A percentile compares a stretch with the other conserved stretches of the same genome.
Conservation (phyloP, 2,888 invertebrate species). For the Monoplex corrugatus region DNA sequence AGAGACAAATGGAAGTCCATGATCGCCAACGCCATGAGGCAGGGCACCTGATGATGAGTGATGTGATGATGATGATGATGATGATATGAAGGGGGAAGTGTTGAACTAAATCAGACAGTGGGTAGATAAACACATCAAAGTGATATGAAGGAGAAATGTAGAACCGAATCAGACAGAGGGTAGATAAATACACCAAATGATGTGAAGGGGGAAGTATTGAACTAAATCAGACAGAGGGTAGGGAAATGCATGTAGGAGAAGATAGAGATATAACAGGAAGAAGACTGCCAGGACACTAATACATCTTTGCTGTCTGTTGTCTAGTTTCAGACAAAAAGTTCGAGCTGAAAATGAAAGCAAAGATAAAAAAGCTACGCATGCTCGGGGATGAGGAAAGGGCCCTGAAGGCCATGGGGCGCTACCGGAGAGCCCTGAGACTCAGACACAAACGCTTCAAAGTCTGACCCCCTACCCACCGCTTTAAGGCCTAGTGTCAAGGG, state of each 20-base stretch:
- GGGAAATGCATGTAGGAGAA: too few relatives aligned
- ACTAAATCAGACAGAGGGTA: neutral
- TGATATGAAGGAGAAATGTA: too few relatives aligned
- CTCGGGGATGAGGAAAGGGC: slow-evolving; percentile 14
- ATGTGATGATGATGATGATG: too few relatives aligned
- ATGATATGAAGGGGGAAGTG: too few relatives aligned
- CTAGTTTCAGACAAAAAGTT: slow-evolving; percentile 44
- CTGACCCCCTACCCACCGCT: neutral
- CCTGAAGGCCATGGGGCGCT: neutral
- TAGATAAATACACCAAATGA: neutral
- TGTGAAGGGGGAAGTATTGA: neutral
- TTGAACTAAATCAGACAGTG: too few relatives aligned
- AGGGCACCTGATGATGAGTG: too few relatives aligned
- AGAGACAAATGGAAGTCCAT: too few relatives aligned
- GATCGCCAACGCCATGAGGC: too few relatives aligned
- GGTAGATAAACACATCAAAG: too few relatives aligned
- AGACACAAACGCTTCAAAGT: neutral
- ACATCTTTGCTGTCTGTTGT: slow-evolving; percentile 24
- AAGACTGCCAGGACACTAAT: neutral
- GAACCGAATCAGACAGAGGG: too few relatives aligned
- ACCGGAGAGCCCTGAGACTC: slow-evolving; percentile 8
- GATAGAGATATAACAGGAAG: neutral
- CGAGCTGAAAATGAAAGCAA: slow-evolving; percentile 44
- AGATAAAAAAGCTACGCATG: slow-evolving; percentile 47
- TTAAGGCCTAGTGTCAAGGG: too few relatives aligned